phyloP scores from a whole-genome alignment of 2,888 invertebrate genomes.

The Zele albiditarsus region DNA sequence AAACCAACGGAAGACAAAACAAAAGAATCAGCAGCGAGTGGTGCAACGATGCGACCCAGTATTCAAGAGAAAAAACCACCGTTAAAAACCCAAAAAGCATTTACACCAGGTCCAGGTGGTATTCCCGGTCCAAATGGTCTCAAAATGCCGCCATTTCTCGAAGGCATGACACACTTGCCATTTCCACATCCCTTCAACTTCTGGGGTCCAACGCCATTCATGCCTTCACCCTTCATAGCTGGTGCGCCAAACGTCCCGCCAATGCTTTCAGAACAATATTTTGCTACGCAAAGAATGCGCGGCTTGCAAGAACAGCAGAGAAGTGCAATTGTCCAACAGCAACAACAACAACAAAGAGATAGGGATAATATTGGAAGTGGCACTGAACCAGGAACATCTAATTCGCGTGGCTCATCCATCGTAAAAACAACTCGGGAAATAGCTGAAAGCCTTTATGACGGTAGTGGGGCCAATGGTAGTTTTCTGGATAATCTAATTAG shows the following conservation, averaged over 20 bases:
- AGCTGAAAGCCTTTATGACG: slow-evolving; percentile 80
- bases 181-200: slow-evolving; percentile 84
- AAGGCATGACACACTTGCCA: slow-evolving; percentile 77
- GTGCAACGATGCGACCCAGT: slow-evolving; percentile 58
- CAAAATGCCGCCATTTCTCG: slow-evolving; percentile 80
- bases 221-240: slow-evolving; percentile 74
- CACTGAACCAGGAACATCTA: slow-evolving; percentile 65
- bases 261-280: slow-evolving; percentile 78
- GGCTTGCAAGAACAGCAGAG: slow-evolving; percentile 82
- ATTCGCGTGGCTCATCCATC: slow-evolving; percentile 69
- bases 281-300: slow-evolving; percentile 87
- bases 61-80: slow-evolving; percentile 71
- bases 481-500: slow-evolving; percentile 89
- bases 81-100: slow-evolving; percentile 74
- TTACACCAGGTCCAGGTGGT: slow-evolving; percentile 54
- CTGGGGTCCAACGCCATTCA: slow-evolving; percentile 81
- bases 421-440: slow-evolving; percentile 77
- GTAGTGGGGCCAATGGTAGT: slow-evolving; percentile 81
- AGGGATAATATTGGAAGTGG: slow-evolving; percentile 54
- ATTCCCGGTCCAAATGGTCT: slow-evolving; percentile 79
- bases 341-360: slow-evolving; percentile 55
- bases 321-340: slow-evolving; percentile 65
- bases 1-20: slow-evolving; percentile 70
- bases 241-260: slow-evolving; percentile 74
- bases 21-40: slow-evolving; percentile 61